phyloP scores from a whole-genome alignment of 2,888 invertebrate species.

The Lasioglossum villosulum region DNA sequence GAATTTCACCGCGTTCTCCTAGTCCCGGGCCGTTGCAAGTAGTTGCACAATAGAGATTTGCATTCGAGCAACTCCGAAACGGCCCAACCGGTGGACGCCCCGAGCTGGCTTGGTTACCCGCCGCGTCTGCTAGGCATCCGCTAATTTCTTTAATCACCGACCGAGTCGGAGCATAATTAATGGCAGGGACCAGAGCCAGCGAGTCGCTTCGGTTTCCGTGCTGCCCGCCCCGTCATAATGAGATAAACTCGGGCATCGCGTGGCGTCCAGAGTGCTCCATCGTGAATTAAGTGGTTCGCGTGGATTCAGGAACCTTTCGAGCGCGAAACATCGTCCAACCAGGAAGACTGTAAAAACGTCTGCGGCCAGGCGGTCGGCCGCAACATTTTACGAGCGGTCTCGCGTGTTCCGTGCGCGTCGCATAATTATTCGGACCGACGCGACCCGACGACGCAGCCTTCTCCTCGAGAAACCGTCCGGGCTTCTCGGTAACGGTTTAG shows the following conservation, averaged over 20 bases:
- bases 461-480: conserved; percentile 1
- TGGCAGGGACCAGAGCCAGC: conserved; percentile 59
- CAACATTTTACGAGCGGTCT: conserved; percentile 30
- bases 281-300: conserved; percentile 30
- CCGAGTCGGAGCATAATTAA: conserved; percentile 74
- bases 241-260: conserved; percentile 64
- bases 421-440: conserved; percentile 20
- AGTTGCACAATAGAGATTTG: conserved; percentile 76
- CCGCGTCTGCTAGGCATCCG: conserved; percentile 58
- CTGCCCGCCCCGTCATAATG: conserved; percentile 66
- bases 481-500: conserved; percentile 1
- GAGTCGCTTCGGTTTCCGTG: conserved; percentile 74
- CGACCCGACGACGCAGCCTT: background rate
- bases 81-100: conserved; percentile 33
- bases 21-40: conserved; percentile 64
- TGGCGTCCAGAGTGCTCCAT: conserved; percentile 7
- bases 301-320: conserved; percentile 10
- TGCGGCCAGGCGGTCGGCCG: background rate
- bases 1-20: conserved; percentile 71
- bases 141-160: conserved; percentile 78
- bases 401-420: conserved; percentile 23
- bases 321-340: conserved; percentile 12
- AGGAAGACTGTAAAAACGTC: conserved; percentile 19
- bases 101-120: background rate
- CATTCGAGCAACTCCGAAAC: conserved; percentile 59